Base-by-base conservation (phyloP, 1,140 invertebrate species). In the Pectinophora gossypiella region DNA sequence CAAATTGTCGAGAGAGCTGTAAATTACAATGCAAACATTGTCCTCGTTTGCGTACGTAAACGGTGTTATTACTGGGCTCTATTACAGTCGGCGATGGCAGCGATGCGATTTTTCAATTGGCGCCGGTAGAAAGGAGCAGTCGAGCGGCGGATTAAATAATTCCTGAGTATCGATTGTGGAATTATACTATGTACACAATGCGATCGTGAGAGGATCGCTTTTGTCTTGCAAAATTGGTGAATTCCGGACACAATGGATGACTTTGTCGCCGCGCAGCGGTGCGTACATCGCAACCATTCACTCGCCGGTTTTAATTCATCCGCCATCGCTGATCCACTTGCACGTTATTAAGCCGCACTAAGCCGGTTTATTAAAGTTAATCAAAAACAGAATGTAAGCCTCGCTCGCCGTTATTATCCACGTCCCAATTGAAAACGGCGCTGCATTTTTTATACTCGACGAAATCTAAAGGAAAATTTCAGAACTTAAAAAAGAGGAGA, bases 191-290 rank as follows among this genome's bases (percentile, higher is more conserved):
- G 52, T 47, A 51, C 49, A 40, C 51, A 49, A 27, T 42, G 60
- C 38, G 56, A 64, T 42, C 40, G 57, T 36, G 48, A 16, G 45
- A 48, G 51, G 49, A 54, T 58, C 35, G 45, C 62, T 61, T 61
- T 77, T 68, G 72, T 74, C 66, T 74, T 59, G 53, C 50, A 50
- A 50, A 71, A 71, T 68, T 65, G 64, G 58, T 58, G 58, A 56
- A 56, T 56, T 55, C 51, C 38, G 51, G 42, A 40, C 43, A 73
- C 63, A 70, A 70, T 63, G 58, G 54, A 47, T 46, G 45, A 61
- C 45, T 68, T 68, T 71, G 68, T 68, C 51, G 48, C 35, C 21
- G 63, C 55, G 59, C 70, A 56, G 42, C 56, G 56, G 48, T 56
- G 61, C 61, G 59, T 62, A 21, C 19, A 3, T 9, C 4, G 19